Evolutionary conservation across 2,888 invertebrate species (phyloP).

Genomic region (Laothoe populi): DNA sequence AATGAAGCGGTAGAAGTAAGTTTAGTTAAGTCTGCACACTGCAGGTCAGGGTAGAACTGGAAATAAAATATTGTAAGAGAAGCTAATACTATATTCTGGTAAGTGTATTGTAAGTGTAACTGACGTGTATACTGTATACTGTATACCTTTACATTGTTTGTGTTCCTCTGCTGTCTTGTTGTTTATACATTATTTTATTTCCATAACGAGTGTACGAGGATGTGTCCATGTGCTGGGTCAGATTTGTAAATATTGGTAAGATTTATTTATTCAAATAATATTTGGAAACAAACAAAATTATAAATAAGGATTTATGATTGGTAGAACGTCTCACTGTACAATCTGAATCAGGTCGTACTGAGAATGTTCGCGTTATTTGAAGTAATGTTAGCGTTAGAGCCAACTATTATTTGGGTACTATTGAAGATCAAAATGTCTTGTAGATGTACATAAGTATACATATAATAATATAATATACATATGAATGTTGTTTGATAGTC

Average conservation of each 20-base stretch:
- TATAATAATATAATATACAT: constrained; percentile 79
- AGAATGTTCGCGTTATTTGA: constrained; percentile 60
- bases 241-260: constrained; percentile 80
- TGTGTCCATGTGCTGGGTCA: constrained; percentile 83
- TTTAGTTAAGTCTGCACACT: constrained; percentile 83
- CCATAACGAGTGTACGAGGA: constrained; percentile 69
- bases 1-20: constrained; percentile 82
- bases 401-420: constrained; percentile 81
- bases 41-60: constrained; percentile 83
- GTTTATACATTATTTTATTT: constrained; percentile 78
- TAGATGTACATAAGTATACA: constrained; percentile 80
- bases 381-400: constrained; percentile 75
- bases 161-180: constrained; percentile 61
- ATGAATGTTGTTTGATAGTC: constrained; percentile 85
- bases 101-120: constrained; percentile 62
- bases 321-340: constrained; percentile 66
- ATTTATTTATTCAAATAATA: constrained; percentile 79
- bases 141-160: constrained; percentile 56
- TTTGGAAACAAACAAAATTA: constrained; percentile 62
- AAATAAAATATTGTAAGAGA: constrained; percentile 77
- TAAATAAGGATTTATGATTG: constrained; percentile 55
- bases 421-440: constrained; percentile 77
- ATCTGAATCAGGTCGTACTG: constrained; percentile 66
- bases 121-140: constrained; percentile 64
- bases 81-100: constrained; percentile 57